These are phyloP conservation scores for Amaurobius ferox DNA, from an alignment of 2,888 invertebrate species.

Conservation along the genomic window DNA sequence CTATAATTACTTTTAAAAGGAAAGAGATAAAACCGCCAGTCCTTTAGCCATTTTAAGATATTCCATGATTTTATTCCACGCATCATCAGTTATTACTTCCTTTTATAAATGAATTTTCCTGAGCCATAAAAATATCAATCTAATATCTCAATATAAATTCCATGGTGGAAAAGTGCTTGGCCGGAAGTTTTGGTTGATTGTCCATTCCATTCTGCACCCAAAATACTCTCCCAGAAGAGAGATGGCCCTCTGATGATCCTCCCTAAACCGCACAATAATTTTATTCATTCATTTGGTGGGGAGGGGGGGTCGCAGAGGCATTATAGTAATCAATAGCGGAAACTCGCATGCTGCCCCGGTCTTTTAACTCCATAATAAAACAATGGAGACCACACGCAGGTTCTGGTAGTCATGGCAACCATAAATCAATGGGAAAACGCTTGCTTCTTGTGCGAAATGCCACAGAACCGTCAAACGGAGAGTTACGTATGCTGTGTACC, in stretches of 20 bases:
- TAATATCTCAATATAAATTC: background rate
- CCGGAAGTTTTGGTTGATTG: background rate
- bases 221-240: constrained; percentile 8
- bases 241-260: constrained; percentile 9
- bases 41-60: too few relatives aligned
- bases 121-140: background rate
- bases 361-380: constrained; percentile 71
- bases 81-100: too few relatives aligned
- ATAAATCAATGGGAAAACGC: constrained; percentile 69
- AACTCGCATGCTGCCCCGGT: constrained; percentile 62
- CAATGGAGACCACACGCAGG: constrained; percentile 70
- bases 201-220: background rate
- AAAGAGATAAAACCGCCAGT: too few relatives aligned
- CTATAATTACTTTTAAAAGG: too few relatives aligned
- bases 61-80: too few relatives aligned
- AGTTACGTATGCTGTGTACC: constrained; percentile 52
- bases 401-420: constrained; percentile 56
- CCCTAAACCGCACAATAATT: constrained; percentile 43
- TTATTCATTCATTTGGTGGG: constrained; percentile 34
- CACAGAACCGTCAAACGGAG: constrained; percentile 68
- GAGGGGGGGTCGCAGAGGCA: constrained; percentile 23
- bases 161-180: background rate
- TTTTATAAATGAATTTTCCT: too few relatives aligned
- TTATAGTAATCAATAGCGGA: constrained; percentile 71
- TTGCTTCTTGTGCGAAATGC: constrained; percentile 61